phyloP scores from a whole-genome alignment of 2,888 invertebrate species.

The Lycophotia porphyrea region DNA sequence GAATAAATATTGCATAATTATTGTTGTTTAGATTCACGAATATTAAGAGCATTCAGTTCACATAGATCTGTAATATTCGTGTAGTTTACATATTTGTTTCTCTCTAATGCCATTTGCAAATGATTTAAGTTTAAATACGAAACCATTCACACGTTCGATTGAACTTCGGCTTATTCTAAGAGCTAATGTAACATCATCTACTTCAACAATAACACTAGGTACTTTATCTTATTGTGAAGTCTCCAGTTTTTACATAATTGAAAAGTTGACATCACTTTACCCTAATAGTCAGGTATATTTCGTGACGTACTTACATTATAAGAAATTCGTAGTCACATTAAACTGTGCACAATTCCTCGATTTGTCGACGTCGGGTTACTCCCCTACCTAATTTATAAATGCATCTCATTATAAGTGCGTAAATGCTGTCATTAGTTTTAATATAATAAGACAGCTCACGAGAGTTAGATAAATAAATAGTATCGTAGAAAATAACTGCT shows the following conservation, averaged over 20 bases:
- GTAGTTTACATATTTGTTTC: conserved; percentile 42
- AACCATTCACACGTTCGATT: conserved; percentile 63
- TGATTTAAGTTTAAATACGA: conserved; percentile 54
- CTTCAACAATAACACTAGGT: conserved; percentile 82
- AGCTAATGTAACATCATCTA: conserved; percentile 85
- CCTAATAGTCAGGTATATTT: conserved; percentile 74
- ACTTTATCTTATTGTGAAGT: conserved; percentile 78
- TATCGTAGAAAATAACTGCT: conserved; percentile 54
- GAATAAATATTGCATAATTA: conserved; percentile 19
- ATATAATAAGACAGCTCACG: conserved; percentile 50
- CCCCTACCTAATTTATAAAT: conserved; percentile 62
- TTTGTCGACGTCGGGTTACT: conserved; percentile 76
- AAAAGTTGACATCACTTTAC: conserved; percentile 74
- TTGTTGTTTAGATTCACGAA: conserved; percentile 42
- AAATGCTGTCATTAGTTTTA: conserved; percentile 47
- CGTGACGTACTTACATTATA: conserved; percentile 72
- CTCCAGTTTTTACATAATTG: conserved; percentile 81
- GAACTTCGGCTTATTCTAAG: conserved; percentile 73
- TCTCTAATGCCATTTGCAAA: conserved; percentile 45
- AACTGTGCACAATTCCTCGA: conserved; percentile 88
- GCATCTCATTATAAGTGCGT: conserved; percentile 63
- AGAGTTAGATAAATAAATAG: conserved; percentile 62
- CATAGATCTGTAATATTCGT: conserved; percentile 45
- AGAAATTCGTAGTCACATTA: conserved; percentile 85
- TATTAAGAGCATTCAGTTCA: conserved; percentile 48